Evolutionary conservation across 2,113 vertebrate genomes (phyloP), one percentile per base, ranked within the genome.

Genomic region (Corvus cornix): DNA sequence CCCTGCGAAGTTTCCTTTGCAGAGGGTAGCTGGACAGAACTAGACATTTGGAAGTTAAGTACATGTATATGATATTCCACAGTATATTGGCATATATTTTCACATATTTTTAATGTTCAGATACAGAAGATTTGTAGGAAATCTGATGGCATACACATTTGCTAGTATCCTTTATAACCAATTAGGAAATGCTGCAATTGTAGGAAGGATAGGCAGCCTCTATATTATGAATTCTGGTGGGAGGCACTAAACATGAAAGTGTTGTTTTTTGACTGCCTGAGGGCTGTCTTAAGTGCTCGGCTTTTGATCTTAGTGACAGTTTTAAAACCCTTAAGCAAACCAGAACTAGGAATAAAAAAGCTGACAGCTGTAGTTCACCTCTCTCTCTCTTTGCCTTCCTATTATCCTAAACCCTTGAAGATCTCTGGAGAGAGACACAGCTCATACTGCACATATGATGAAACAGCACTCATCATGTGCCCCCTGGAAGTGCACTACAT

Each of bases 291-390:
- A 95, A 96, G 92, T 97, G 64, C 78, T 88, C 87, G 80, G 96
- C 90, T 95, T 98, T 97, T 96, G 95, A 96, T 97, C 96, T 97
- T n/a, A 90, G 60, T 96, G 97, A 96, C 88, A 92, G 85, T 95
- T 97, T 97, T 93, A 98, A 97, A 85, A 75, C 90, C 66, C 85
- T 96, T 92, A 97, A 96, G 95, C 87, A 97, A 97, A 94, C 92
- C 83, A 87, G 91, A 94, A 96, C 83, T 75, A 93, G 89, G 81
- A 97, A 92, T 96, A 94, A 97, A 97, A 96, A 95, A 93, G 78
- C 94, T 87, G 72, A 90, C 95, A 94, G 88, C 84, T 92, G 78
- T 92, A 66, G 77, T 90, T 97, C 91, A 91, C 70, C 49, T 91
- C 76, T 68, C 55, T 59, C 73, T 87, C 48, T 87, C 72, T 84